Evolutionary conservation across 2,113 vertebrate species (phyloP).

Genomic region (Rhabdomys dilectus): DNA sequence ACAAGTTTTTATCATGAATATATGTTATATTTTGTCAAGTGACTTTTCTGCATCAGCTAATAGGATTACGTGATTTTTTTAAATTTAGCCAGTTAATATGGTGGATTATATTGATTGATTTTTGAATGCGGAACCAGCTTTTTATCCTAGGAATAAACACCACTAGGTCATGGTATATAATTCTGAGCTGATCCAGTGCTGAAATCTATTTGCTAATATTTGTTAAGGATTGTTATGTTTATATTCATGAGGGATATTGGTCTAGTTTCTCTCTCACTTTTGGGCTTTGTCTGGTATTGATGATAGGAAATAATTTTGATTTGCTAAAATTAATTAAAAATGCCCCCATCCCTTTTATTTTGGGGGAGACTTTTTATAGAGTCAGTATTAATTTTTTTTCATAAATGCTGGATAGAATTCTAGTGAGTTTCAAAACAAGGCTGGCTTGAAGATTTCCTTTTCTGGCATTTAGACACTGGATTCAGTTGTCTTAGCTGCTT

Average conservation of each 20-base stretch:
- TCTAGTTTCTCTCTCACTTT: neutral
- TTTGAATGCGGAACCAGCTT: constrained; percentile 29
- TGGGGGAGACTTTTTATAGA: neutral
- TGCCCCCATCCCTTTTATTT: neutral
- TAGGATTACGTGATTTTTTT: constrained; percentile 23
- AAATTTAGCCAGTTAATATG: constrained; percentile 10
- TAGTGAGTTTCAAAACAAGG: neutral
- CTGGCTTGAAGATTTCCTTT: neutral
- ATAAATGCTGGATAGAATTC: constrained; percentile 9
- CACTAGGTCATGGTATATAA: neutral
- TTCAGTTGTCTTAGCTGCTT: neutral
- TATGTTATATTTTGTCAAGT: constrained; percentile 31
- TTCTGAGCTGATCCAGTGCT: neutral
- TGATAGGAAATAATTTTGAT: neutral
- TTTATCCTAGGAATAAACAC: constrained; percentile 26
- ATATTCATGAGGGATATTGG: constrained; percentile 23
- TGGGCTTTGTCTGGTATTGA: neutral
- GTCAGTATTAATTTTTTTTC: neutral
- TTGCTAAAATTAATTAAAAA: constrained; percentile 35
- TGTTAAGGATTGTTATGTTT: constrained; percentile 36
- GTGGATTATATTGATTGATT: constrained; percentile 48
- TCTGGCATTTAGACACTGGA: neutral
- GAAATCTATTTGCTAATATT: constrained; percentile 48
- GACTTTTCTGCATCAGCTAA: neutral
- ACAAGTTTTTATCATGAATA: constrained; percentile 27